Base-by-base conservation (phyloP, 2,797 vertebrate genomes). In the Coregonus sp. region DNA sequence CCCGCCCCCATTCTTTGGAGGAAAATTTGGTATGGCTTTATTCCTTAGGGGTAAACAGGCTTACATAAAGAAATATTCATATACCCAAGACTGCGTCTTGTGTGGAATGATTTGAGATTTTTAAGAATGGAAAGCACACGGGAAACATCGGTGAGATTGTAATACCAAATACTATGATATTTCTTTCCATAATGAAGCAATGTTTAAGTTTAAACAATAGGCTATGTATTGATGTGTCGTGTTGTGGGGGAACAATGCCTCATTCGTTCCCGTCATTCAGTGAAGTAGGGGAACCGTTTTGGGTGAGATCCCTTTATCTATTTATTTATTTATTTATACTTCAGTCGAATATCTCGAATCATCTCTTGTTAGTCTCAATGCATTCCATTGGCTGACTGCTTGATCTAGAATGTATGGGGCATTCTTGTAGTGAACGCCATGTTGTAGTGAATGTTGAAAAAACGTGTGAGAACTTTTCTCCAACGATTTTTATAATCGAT, bases 11-110 rank as follows among this genome's bases (percentile, higher is more conserved):
- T 85, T 77, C 61, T 50, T 79, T 80, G 70, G 78, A 67, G 82
- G 15, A 72, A 35, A 85, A 85, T 83, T 77, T 6, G 54, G 82
- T 78, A 86, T 90, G 87, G 86, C 84, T 84, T 81, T 79, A 88
- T 91, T 92, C 92, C 89, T 92, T 92, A 47, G 88, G 92, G 86
- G 81, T 71, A 79, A 86, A 89, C 84, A 86, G 88, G 88, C 85
- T 79, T 89, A 47, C 5, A 70, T 63, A 37, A 63, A 73, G 31
- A 86, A 91, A 91, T 88, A 90, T 90, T 85, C 80, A 89, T 89
- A 81, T 80, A 47, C 9, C 40, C 80, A 73, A 56, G 54, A 73
- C 15, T 33, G 33, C 66, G 15, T 68, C 14, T 67, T 68, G 66
- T 16, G 25, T 68, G 14, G 14, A 33, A 33, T 35, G 31, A 35